These are phyloP conservation scores for Nasonia oneida DNA, from an alignment of 2,888 invertebrate species.

Conservation along the genomic window DNA sequence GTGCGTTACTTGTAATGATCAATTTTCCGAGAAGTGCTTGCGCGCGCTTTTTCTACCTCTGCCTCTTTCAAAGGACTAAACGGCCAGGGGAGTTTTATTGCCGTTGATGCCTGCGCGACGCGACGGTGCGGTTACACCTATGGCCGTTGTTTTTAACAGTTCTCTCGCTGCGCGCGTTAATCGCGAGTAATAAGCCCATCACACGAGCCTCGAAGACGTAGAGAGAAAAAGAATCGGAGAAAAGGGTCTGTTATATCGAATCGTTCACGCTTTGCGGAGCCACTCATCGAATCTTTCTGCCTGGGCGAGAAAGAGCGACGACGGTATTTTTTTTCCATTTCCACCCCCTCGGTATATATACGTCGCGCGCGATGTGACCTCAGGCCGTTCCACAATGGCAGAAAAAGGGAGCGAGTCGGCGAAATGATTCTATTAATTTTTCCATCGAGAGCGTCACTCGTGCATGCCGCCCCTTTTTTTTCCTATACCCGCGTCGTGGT, in stretches of 20 bases:
- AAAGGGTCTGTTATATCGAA: slow-evolving; percentile 23
- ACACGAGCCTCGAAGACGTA: background rate
- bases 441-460: slow-evolving; percentile 77
- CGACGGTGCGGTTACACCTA: background rate
- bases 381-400: slow-evolving; percentile 57
- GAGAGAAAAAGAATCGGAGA: slow-evolving; percentile 8
- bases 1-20: slow-evolving; percentile 32
- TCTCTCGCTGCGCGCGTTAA: background rate
- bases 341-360: slow-evolving; percentile 11
- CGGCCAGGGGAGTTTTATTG: slow-evolving; percentile 5
- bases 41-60: background rate
- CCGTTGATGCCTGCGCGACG: background rate
- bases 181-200: slow-evolving; percentile 4
- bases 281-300: slow-evolving; percentile 59
- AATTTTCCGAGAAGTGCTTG: slow-evolving; percentile 31
- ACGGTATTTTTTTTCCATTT: slow-evolving; percentile 56
- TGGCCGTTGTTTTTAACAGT: background rate
- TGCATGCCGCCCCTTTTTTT: slow-evolving; percentile 74
- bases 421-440: slow-evolving; percentile 79
- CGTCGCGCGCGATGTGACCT: slow-evolving; percentile 41
- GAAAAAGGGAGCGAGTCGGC: slow-evolving; percentile 50
- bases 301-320: slow-evolving; percentile 12
- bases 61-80: background rate
- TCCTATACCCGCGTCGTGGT: background rate
- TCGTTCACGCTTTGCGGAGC: slow-evolving; percentile 50